Base-by-base conservation (phyloP, 2,888 invertebrate genomes). In the Dasypogon diadema region DNA sequence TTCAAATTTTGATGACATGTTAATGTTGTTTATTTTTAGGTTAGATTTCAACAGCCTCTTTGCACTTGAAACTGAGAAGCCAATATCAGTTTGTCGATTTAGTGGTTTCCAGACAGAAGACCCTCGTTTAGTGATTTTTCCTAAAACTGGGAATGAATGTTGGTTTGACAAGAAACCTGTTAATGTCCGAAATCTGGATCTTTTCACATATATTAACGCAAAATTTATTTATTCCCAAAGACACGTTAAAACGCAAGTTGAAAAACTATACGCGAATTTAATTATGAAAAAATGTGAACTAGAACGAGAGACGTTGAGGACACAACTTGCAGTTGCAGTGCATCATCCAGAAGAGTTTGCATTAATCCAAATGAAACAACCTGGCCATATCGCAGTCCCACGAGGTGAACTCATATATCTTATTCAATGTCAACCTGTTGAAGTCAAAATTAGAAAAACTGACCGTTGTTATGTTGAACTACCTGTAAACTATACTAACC, bases 31-130 rank as follows among this genome's bases (percentile, higher is more conserved):
- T n/a, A n/a, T n/a, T n/a, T n/a, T n/a, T n/a, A n/a, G n/a, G n/a
- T n/a, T n/a, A n/a, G n/a, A n/a, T n/a, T n/a, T n/a, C n/a, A n/a
- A 30, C 30, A 30, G 3, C 8, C 30, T 46, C 2, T 3, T 46
- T 12, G 48, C 12, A 12, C n/a, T 46, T 10, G 48, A 46, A 46
- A 46, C 14, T 3, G 12, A n/a, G 8, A 46, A 12, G 14, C 12
- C 48, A 14, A 12, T 46, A 3, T 14, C 12, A 51, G 37, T 21
- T 16, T 22, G 51, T 18, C 22, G 26, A 51, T 30, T 42, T 65
- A 1, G 55, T 34, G 63, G 75, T 14, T 16, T 8, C 21, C 55
- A 16, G 12, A 55, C 55, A 55, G 18, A 55, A 55, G 18, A 55
- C 18, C 22, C 55, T 18, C 2, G 55, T 6, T 21, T 55, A 2